These are phyloP conservation scores for Elaphurus davidianus DNA, from an alignment of 2,113 vertebrate species.

Conservation along the genomic window DNA sequence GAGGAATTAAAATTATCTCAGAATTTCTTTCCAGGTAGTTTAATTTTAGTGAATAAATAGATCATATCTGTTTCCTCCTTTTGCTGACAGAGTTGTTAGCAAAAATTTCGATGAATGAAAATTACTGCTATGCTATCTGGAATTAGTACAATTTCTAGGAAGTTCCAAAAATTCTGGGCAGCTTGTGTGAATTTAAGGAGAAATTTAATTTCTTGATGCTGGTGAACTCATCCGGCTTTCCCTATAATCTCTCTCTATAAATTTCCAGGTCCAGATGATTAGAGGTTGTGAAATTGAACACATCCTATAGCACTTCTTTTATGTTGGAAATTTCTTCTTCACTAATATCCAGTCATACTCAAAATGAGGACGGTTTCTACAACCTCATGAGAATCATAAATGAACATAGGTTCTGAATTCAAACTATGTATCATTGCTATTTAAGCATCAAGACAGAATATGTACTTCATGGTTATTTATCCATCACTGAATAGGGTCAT, in stretches of 20 bases:
- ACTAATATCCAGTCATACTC: not conserved
- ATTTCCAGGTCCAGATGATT: not conserved
- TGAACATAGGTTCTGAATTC: not conserved
- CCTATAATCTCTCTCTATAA: not conserved
- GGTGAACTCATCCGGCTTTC: not conserved
- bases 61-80: slow-evolving; percentile 27
- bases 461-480: not conserved
- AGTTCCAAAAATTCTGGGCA: slow-evolving; percentile 23
- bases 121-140: slow-evolving; percentile 13
- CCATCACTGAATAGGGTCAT: not conserved
- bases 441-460: not conserved
- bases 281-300: not conserved
- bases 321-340: not conserved
- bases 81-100: slow-evolving; percentile 34
- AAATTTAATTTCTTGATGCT: slow-evolving; percentile 37
- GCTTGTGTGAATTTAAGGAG: not conserved
- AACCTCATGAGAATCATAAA: not conserved
- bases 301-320: not conserved
- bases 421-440: not conserved
- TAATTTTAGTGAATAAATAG: slow-evolving; percentile 47
- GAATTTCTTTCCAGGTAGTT: slow-evolving; percentile 3
- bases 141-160: slow-evolving; percentile 53
- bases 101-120: slow-evolving; percentile 37
- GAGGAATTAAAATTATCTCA: not conserved
- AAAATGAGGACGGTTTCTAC: not conserved